Conservation (phyloP, 1,140 invertebrate genomes). For the Euwallacea fornicatus region DNA sequence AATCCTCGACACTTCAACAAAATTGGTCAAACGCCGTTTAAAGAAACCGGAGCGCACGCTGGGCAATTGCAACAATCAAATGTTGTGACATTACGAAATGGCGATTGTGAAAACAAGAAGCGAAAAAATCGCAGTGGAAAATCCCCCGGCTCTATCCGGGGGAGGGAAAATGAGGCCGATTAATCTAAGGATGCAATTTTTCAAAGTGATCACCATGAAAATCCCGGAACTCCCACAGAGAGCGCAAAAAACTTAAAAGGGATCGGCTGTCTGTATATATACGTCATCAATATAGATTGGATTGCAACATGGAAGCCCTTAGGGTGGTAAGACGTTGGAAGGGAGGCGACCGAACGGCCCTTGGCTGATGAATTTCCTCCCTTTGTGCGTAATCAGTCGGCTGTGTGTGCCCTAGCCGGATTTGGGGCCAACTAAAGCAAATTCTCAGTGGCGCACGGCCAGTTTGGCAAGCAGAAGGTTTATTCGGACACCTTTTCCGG, state of each 20-base stretch:
- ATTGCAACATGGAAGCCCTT: constrained; percentile 37
- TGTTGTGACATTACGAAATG: no score
- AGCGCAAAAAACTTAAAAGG: constrained; percentile 33
- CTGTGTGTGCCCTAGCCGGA: constrained; percentile 35
- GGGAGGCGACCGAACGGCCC: constrained; percentile 42
- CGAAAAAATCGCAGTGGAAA: background rate
- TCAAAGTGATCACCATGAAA: constrained; percentile 36
- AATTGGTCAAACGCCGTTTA: no score
- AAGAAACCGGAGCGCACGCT: no score
- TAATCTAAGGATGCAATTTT: constrained; percentile 31
- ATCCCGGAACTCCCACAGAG: constrained; percentile 32
- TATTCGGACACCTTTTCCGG: no score
- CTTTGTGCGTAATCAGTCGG: constrained; percentile 43
- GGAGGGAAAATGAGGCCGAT: constrained; percentile 14
- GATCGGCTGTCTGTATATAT: constrained; percentile 35
- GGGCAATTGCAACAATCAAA: no score
- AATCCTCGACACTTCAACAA: no score
- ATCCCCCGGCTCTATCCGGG: background rate
- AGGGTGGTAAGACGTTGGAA: constrained; percentile 41
- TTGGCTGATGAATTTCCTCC: constrained; percentile 46
- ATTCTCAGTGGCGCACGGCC: constrained; percentile 25
- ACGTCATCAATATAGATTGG: constrained; percentile 41
- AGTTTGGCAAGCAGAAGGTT: background rate
- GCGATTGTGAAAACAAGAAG: background rate
- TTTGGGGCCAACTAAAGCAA: constrained; percentile 39